Conservation (phyloP, 2,113 vertebrate species). For the Marmota flaviventris region DNA sequence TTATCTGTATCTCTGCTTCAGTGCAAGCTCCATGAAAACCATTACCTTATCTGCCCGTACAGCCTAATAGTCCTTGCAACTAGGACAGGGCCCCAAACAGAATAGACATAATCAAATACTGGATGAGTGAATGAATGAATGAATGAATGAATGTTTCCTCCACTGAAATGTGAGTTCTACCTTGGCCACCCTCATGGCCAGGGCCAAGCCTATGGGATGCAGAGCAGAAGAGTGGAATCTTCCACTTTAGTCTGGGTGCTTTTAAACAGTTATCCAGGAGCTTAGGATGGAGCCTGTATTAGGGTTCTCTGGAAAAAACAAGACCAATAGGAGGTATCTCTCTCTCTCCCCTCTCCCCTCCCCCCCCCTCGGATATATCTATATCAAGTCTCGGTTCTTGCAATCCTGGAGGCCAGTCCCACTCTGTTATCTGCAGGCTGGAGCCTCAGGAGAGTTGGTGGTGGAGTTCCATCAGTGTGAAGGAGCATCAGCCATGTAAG, state of each 20-base stretch:
- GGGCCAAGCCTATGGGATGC: not conserved
- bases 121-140: not conserved
- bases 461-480: not conserved
- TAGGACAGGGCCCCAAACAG: not conserved
- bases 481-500: not conserved
- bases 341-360: no score
- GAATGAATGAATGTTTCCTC: not conserved
- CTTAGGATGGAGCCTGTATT: not conserved
- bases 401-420: not conserved
- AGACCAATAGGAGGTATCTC: not conserved
- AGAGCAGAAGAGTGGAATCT: no score
- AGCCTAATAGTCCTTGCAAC: not conserved
- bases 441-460: not conserved
- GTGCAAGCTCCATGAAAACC: rapidly evolving
- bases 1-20: not conserved
- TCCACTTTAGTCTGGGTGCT: rapidly evolving
- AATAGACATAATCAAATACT: not conserved
- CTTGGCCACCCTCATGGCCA: not conserved
- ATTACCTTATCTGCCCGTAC: not conserved
- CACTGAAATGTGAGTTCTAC: not conserved
- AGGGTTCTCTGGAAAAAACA: not conserved
- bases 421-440: not conserved
- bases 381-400: not conserved
- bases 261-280: not conserved
- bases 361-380: no score